These are phyloP conservation scores for Ernsta delagoae DNA, from an alignment of 2,888 invertebrate genomes.

Conservation along the genomic window DNA sequence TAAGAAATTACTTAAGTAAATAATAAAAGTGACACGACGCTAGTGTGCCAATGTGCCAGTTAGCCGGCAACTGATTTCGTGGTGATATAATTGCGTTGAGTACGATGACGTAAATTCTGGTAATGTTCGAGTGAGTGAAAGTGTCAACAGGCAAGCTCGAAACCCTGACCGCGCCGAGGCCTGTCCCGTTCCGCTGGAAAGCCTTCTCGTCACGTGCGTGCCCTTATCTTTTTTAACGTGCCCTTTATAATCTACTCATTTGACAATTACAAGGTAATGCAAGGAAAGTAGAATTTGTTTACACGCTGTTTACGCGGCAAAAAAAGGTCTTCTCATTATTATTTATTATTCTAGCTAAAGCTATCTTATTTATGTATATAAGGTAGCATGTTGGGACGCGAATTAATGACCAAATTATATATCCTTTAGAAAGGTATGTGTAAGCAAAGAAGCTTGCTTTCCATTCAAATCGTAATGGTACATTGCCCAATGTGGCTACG, in stretches of 20 bases:
- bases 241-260: conserved; percentile 9
- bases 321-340: no score
- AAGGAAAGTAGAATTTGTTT: neutral
- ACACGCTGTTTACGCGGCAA: neutral
- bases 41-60: conserved; percentile 61
- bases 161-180: conserved; percentile 55
- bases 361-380: no score
- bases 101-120: conserved; percentile 68
- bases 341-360: no score
- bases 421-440: neutral
- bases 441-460: conserved; percentile 4
- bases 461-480: neutral
- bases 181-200: conserved; percentile 9
- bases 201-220: conserved; percentile 12
- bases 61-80: conserved; percentile 68
- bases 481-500: conserved; percentile 2
- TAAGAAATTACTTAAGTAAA: conserved; percentile 31
- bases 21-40: conserved; percentile 34
- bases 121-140: conserved; percentile 61
- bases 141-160: conserved; percentile 64
- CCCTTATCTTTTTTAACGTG: no score
- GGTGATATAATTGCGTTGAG: conserved; percentile 73
- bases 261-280: neutral
- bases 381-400: no score
- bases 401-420: no score